Evolutionary conservation across 2,888 invertebrate species (phyloP), one percentile per base, ranked within the genome.

Genomic region (Volucella zonaria): DNA sequence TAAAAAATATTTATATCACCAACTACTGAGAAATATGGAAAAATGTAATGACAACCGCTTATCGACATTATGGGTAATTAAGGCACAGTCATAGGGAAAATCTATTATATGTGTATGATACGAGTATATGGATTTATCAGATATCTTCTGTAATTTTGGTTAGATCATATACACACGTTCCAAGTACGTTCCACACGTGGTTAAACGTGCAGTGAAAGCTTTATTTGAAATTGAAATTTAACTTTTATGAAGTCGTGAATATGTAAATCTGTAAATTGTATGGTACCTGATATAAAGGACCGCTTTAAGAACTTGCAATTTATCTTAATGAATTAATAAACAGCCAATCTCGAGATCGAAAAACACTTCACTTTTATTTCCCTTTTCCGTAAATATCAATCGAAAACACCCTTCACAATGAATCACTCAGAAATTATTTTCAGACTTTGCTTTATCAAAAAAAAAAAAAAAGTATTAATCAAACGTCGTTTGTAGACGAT

Each of bases 301-400:
- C 23, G 43, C n/a, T 54, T 40, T 45, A 62, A 74, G 56, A 56
- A 70, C 70, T 64, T 74, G 45, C 47, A 45, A 64, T 8, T 38
- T 52, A 15, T 54, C 51, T 43, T 43, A 31, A 47, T 47, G 15
- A 43, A 6, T 4, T 14, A 54, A 54, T 56, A 23, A 31, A 31
- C 31, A 31, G 31, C 31, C 31, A 31, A 31, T 31, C 4, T 31
- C 6, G 6, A 6, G 6, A 31, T 31, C 31, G 31, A 31, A 75
- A 66, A 58, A 42, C 58, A 75, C 58, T 75, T 75, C 56, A 75
- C 66, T 62, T 51, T 58, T 45, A 49, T 64, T 64, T 11, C 58
- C 58, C 58, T 64, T 58, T 66, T 71, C n/a, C 31, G 12, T 71
- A 49, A 49, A 42, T 40, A 52, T 52, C 8, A 43, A n/a, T 31